Conservation (phyloP, 2,797 vertebrate species). For the Sebastes hubbsi region DNA sequence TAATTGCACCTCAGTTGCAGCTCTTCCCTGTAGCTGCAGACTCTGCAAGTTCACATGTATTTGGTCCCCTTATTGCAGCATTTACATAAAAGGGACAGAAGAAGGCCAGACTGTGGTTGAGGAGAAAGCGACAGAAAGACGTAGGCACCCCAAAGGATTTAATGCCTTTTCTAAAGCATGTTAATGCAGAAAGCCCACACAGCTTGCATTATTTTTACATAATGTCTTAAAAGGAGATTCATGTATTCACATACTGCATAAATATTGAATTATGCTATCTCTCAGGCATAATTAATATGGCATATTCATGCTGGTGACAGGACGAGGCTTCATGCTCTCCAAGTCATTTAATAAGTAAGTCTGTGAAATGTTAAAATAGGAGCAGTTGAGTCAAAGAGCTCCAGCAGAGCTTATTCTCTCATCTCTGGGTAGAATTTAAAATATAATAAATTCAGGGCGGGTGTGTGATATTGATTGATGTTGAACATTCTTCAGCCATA, state of each 20-base stretch:
- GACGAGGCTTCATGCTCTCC: background rate
- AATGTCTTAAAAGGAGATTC: constrained; percentile 16
- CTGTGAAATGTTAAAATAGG: background rate
- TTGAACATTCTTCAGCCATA: background rate
- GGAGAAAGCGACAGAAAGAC: background rate
- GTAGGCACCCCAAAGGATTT: background rate
- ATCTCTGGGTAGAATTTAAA: background rate
- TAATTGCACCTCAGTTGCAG: constrained; percentile 65
- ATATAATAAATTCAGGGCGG: background rate
- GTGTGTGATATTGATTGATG: background rate
- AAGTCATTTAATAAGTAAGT: background rate
- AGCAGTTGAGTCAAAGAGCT: background rate
- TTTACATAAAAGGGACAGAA: constrained; percentile 37
- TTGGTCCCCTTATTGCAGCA: constrained; percentile 20
- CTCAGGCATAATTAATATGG: constrained; percentile 2
- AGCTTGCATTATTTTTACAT: constrained; percentile 11
- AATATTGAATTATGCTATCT: constrained; percentile 17
- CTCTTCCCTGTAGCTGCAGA: constrained; percentile 41
- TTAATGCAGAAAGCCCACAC: background rate
- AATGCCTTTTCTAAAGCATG: constrained; percentile 9
- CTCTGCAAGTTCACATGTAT: constrained; percentile 35
- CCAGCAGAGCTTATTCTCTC: background rate
- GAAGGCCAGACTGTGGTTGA: constrained; percentile 13
- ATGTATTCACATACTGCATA: background rate
- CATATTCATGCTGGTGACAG: background rate